phyloP scores from a whole-genome alignment of 2,888 invertebrate species.

The Cerceris ruficornis region DNA sequence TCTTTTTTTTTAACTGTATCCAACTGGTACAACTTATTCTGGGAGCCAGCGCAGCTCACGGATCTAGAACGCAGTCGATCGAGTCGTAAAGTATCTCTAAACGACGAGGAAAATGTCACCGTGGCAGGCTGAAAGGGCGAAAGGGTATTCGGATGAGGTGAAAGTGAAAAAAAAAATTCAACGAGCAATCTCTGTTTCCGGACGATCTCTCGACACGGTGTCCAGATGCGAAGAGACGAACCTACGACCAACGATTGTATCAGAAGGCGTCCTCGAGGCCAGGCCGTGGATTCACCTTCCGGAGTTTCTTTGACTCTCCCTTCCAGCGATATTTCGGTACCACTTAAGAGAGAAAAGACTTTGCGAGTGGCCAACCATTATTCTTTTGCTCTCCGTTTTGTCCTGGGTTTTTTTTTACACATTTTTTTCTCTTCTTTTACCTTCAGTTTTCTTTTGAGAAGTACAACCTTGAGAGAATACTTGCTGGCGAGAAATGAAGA shows the following conservation, averaged over 20 bases:
- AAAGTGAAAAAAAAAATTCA: conserved; percentile 31
- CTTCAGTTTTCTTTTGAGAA: conserved; percentile 6
- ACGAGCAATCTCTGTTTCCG: conserved; percentile 72
- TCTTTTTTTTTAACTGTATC: conserved; percentile 42
- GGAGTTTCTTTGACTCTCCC: conserved; percentile 93
- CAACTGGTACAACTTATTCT: conserved; percentile 54
- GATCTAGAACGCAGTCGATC: conserved; percentile 15
- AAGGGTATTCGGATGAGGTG: not conserved
- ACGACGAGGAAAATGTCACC: not conserved
- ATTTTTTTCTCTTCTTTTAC: conserved; percentile 15
- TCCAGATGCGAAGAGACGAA: conserved; percentile 80
- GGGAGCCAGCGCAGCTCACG: conserved; percentile 23
- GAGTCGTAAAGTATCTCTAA: not conserved
- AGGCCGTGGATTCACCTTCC: conserved; percentile 88
- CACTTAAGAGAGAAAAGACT: conserved; percentile 60
- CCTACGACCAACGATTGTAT: conserved; percentile 81
- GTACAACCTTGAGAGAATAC: not conserved
- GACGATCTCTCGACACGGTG: conserved; percentile 60
- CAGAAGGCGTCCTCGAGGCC: conserved; percentile 78
- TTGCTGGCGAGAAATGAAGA: not conserved
- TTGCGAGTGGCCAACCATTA: conserved; percentile 66
- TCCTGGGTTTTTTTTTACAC: conserved; percentile 28
- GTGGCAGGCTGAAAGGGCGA: not conserved
- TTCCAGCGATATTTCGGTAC: conserved; percentile 95
- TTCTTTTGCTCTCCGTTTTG: conserved; percentile 40